These are phyloP conservation scores for Perca fluviatilis DNA, from an alignment of 2,113 vertebrate genomes.

Conservation along the genomic window DNA sequence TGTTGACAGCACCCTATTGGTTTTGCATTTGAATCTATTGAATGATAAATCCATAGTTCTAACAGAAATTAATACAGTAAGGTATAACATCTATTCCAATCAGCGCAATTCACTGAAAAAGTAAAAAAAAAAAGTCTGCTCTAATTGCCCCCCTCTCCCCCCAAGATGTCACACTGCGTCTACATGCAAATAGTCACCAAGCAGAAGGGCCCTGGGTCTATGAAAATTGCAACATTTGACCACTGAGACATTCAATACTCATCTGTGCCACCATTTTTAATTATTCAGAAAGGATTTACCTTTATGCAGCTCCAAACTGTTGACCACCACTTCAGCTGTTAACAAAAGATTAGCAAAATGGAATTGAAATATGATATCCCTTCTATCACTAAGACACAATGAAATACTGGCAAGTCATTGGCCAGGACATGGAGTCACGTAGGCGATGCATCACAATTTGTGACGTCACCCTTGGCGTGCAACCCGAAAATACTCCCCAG, in stretches of 20 bases:
- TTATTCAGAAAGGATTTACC: conserved; percentile 67
- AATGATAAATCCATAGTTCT: background rate
- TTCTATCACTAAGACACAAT: conserved; percentile 64
- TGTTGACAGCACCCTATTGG: background rate
- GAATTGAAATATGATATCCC: conserved; percentile 80
- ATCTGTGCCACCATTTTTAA: background rate
- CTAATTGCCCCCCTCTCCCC: accelerated
- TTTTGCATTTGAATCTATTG: background rate
- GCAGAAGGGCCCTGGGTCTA: background rate
- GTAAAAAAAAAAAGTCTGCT: background rate
- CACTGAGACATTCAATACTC: background rate
- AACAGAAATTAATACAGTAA: background rate
- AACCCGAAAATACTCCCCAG: conserved; percentile 77
- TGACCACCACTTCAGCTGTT: conserved; percentile 82
- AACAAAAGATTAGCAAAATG: conserved; percentile 85
- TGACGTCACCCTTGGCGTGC: conserved; percentile 73
- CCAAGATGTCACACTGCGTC: background rate
- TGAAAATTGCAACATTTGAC: background rate
- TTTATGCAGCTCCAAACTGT: conserved; percentile 80
- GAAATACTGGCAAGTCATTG: conserved; percentile 85
- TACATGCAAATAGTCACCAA: background rate
- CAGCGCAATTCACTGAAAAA: conserved; percentile 8
- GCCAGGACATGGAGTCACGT: conserved; percentile 76
- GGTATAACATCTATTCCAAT: background rate
- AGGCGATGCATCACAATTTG: conserved; percentile 80